Conservation (phyloP, 2,113 vertebrate genomes). For the Macrotus californicus region DNA sequence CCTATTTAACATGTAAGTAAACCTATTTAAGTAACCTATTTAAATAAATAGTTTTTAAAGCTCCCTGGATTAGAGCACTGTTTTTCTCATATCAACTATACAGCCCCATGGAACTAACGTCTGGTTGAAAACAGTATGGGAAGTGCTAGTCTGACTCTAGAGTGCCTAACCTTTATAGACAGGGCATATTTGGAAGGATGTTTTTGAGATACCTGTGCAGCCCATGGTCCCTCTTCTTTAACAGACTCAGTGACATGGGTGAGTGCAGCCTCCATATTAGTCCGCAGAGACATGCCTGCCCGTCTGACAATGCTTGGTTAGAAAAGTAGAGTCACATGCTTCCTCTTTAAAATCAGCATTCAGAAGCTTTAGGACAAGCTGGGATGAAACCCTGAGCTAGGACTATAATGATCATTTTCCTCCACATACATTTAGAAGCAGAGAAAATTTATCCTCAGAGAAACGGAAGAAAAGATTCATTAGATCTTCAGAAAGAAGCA, state of each 20-base stretch:
- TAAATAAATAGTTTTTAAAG: neutral
- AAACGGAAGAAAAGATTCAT: neutral
- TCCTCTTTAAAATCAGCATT: neutral
- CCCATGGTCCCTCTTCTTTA: neutral
- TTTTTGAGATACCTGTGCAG: neutral
- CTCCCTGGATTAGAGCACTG: neutral
- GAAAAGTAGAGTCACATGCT: neutral
- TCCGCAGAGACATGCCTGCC: accelerated
- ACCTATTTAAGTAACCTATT: neutral
- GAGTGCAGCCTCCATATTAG: accelerated
- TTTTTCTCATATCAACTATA: neutral
- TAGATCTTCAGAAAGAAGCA: neutral
- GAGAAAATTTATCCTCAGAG: neutral
- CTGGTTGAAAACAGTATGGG: neutral
- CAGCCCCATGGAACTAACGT: neutral
- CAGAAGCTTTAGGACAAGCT: neutral
- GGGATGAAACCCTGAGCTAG: no score
- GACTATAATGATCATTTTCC: neutral
- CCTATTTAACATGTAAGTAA: no score
- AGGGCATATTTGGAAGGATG: no score
- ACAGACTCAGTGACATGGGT: neutral
- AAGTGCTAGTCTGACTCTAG: neutral
- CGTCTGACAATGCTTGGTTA: neutral
- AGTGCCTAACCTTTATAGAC: neutral
- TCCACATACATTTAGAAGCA: neutral